Conservation (phyloP, 2,113 vertebrate species). For the Caranx ignobilis region DNA sequence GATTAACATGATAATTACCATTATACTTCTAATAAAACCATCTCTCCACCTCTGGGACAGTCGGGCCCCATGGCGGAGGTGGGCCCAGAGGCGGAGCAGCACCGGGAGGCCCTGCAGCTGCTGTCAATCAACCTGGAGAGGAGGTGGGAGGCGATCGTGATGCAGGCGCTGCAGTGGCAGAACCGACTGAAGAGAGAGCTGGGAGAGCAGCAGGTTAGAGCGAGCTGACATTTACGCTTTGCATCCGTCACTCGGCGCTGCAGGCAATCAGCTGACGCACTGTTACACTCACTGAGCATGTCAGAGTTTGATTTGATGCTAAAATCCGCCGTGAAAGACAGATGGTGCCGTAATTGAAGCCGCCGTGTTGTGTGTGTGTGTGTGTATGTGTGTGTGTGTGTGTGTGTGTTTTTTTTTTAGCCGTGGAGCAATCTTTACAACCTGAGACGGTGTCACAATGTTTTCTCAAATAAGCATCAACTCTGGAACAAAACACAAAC, state of each 20-base stretch:
- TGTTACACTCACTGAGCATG: conserved; percentile 47
- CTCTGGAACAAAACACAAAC: background rate
- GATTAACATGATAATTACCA: conserved; percentile 1
- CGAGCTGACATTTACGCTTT: conserved; percentile 52
- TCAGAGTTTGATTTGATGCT: conserved; percentile 56
- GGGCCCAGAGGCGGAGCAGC: conserved; percentile 89
- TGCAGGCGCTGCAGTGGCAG: conserved; percentile 99
- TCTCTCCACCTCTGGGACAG: conserved; percentile 43
- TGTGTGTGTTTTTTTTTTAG: conserved; percentile 5
- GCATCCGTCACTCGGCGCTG: conserved; percentile 43
- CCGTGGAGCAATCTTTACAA: background rate
- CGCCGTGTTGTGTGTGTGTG: background rate
- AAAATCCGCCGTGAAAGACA: conserved; percentile 58
- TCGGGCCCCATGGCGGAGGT: conserved; percentile 69
- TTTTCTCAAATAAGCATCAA: conserved; percentile 25
- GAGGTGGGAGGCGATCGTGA: conserved; percentile 98
- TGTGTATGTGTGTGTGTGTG: too few relatives aligned
- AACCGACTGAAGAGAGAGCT: conserved; percentile 89
- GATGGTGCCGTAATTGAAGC: conserved; percentile 56
- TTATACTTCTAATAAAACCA: conserved; percentile 12
- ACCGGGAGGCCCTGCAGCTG: conserved; percentile 91
- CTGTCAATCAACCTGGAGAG: conserved; percentile 96
- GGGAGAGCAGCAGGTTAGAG: conserved; percentile 87
- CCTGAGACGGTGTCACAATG: background rate
- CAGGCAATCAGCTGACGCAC: conserved; percentile 49